A percentile compares a stretch with the other conserved stretches of the same genome.
Evolutionary conservation across 2,888 invertebrate genomes (phyloP).

Genomic region (Pyrochroa serraticornis): DNA sequence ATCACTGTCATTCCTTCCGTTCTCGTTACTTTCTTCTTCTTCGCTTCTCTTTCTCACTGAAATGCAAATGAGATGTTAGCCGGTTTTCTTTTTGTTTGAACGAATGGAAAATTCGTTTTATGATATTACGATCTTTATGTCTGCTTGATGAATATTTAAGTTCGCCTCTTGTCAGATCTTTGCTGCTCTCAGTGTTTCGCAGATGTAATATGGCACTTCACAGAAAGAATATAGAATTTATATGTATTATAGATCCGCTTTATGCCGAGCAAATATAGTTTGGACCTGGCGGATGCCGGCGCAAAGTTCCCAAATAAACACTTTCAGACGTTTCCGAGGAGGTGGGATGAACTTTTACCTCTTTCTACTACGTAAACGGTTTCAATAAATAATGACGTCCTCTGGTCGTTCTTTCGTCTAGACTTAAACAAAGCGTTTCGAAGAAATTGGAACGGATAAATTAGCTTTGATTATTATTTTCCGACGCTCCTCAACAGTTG

Average conservation of each 20-base stretch:
- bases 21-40: background rate
- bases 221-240: conserved; percentile 53
- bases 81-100: conserved; percentile 50
- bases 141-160: conserved; percentile 57
- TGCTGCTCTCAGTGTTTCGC: conserved; percentile 41
- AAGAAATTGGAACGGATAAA: too few species aligned
- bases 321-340: background rate
- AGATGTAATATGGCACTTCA: conserved; percentile 51
- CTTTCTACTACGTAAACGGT: too few species aligned
- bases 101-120: conserved; percentile 57
- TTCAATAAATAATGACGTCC: too few species aligned
- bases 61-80: conserved; percentile 48
- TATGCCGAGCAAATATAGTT: conserved; percentile 41
- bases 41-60: conserved; percentile 33
- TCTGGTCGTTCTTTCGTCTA: too few species aligned
- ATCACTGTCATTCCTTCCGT: conserved; percentile 48
- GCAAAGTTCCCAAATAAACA: conserved; percentile 11
- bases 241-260: conserved; percentile 51
- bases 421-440: too few species aligned
- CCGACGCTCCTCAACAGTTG: too few species aligned
- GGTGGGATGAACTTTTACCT: too few species aligned
- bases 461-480: too few species aligned
- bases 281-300: conserved; percentile 22
- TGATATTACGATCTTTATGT: conserved; percentile 57
- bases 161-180: conserved; percentile 49